Conservation (phyloP, 2,797 vertebrate genomes). For the Coregonus sp. region DNA sequence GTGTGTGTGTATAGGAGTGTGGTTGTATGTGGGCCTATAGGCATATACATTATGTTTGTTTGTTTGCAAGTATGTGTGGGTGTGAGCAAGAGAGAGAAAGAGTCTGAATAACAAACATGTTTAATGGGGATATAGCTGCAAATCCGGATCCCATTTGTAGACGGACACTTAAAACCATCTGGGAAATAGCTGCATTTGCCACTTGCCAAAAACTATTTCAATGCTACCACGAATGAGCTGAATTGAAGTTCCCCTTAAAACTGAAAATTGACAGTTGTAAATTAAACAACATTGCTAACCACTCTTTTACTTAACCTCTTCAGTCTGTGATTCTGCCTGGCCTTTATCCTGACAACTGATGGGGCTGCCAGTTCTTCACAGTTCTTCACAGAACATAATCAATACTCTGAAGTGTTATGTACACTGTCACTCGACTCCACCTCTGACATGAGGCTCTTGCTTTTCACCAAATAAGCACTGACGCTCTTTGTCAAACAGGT, state of each 20-base stretch:
- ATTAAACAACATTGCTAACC: background rate
- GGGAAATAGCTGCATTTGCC: background rate
- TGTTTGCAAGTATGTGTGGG: background rate
- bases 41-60: background rate
- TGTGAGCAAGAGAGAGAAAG: background rate
- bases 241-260: background rate
- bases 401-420: background rate
- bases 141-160: background rate
- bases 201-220: background rate
- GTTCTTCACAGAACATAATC: slow-evolving; percentile 6
- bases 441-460: background rate
- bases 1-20: background rate
- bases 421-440: no score
- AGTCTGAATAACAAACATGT: background rate
- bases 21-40: background rate
- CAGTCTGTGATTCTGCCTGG: background rate
- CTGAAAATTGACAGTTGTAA: background rate
- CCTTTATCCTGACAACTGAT: background rate
- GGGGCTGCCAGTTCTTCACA: background rate
- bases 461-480: background rate
- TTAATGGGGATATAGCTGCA: background rate
- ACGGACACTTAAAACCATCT: background rate
- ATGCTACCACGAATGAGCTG: background rate
- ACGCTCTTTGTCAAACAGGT: background rate
- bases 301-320: background rate